Evolutionary conservation across 1,140 invertebrate genomes (phyloP), one percentile per base, ranked within the genome.

Genomic region (Penaeus indicus): DNA sequence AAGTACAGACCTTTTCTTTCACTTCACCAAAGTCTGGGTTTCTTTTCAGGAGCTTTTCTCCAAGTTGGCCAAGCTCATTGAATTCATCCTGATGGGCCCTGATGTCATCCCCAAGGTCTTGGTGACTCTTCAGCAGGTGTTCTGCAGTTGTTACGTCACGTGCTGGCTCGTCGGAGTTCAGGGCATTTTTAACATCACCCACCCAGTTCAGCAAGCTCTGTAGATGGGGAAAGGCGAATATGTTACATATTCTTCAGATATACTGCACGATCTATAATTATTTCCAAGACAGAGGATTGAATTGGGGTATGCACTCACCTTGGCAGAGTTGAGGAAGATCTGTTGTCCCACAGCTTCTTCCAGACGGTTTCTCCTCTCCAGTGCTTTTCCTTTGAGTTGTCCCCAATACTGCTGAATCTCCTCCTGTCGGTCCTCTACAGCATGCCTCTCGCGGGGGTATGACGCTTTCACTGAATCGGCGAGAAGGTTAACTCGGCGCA

Each of bases 301-400:
- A 67, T 90, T n/a, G 88, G 86, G 25, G 67, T 32, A 75, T 64
- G 22, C 54, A 77, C 60, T 0, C 62, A 90, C 96, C 92, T 97
- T 97, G 4, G 96, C 95, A 91, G 95, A 96, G 91, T 97, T 97
- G 91, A 96, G 96, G 92, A 99, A 99, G 90, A 99, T 97, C 92
- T 99, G 97, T 91, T 97, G 96, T 0, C 98, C 98, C 18, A 99
- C 97, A 21, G 97, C 97, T 92, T 97, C 97, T 92, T 99, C 97
- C 18, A 99, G 94, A 84, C 97, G 93, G 0, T 95, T 95, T 88
- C 97, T 94, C 32, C 97, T 93, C 80, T 97, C 96, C 19, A 95
- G 94, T 1, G 97, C 97, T 92, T 97, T 97, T 7, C 95, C 94
- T 92, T 95, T 94, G 4, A 99, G 96, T 92, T 97, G 95, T 86